phyloP scores from a whole-genome alignment of 2,113 vertebrate species.

The Sialia sialis region DNA sequence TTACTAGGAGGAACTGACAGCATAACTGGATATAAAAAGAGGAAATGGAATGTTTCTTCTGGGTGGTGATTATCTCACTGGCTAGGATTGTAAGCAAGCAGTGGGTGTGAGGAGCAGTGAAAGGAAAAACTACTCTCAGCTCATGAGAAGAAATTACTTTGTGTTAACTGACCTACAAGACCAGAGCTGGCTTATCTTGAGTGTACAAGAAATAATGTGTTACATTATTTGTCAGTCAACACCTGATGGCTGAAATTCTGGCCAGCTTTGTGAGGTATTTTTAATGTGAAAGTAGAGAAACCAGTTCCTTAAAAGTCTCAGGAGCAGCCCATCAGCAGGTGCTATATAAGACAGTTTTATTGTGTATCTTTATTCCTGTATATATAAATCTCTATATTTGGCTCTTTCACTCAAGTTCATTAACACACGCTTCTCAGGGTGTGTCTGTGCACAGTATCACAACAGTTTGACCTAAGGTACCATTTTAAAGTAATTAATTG shows the following conservation, averaged over 20 bases:
- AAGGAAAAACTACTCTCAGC: constrained; percentile 27
- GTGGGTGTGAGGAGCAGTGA: constrained; percentile 26
- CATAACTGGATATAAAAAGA: constrained; percentile 60
- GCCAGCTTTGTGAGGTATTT: not conserved
- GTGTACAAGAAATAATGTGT: not conserved
- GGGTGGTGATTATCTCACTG: constrained; percentile 56
- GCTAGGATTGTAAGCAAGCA: constrained; percentile 61
- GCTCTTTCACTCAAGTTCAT: not conserved
- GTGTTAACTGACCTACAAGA: not conserved
- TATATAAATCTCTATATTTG: constrained; percentile 17
- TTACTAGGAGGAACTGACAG: constrained; percentile 41
- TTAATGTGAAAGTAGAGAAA: not conserved
- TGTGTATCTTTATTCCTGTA: constrained; percentile 2
- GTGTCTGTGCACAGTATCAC: not conserved
- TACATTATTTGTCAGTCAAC: not conserved
- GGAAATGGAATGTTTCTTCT: constrained; percentile 62
- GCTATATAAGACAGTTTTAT: not conserved
- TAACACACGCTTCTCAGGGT: not conserved
- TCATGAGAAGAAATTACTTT: constrained; percentile 8
- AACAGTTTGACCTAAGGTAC: not conserved
- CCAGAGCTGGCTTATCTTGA: not conserved
- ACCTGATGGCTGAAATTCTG: not conserved
- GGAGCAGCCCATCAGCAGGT: not conserved
- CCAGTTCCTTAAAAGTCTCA: constrained; percentile 4
- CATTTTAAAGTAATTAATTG: not conserved